Percentiles rank a stretch among this genome's conserved stretches.
phyloP scores from a whole-genome alignment of 1,140 invertebrate genomes.

The Penaeus chinensis region DNA sequence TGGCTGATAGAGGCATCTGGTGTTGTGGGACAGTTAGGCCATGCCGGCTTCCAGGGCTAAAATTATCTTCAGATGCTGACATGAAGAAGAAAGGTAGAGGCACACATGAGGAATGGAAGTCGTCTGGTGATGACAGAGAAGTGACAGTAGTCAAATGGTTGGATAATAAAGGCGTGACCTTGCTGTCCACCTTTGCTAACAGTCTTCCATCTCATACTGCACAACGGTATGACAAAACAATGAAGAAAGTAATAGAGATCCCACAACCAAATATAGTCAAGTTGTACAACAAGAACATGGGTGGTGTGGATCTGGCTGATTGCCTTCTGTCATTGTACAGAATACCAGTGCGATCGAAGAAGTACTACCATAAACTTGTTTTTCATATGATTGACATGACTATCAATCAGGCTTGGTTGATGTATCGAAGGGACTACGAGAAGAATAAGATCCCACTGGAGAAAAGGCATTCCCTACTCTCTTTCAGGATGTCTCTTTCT shows the following conservation, averaged over 20 bases:
- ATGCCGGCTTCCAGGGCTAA: slow-evolving; percentile 22
- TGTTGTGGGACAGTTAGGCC: slow-evolving; percentile 57
- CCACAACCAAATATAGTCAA: slow-evolving; percentile 67
- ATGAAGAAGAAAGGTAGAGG: slow-evolving; percentile 46
- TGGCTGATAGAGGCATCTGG: slow-evolving; percentile 49
- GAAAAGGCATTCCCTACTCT: neutral
- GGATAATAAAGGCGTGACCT: slow-evolving; percentile 40
- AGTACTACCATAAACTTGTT: too few relatives aligned
- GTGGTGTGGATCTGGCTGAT: slow-evolving; percentile 67
- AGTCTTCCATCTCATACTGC: slow-evolving; percentile 15
- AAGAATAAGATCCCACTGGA: slow-evolving; percentile 28
- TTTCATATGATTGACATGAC: slow-evolving; percentile 65
- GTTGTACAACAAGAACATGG: slow-evolving; percentile 68
- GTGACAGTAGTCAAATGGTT: slow-evolving; percentile 44
- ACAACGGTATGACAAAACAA: slow-evolving; percentile 63
- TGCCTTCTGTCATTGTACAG: slow-evolving; percentile 64
- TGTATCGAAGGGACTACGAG: slow-evolving; percentile 62
- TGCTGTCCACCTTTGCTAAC: slow-evolving; percentile 42
- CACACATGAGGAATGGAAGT: slow-evolving; percentile 36
- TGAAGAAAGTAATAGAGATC: slow-evolving; percentile 66
- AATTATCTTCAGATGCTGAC: slow-evolving; percentile 29
- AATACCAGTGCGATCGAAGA: slow-evolving; percentile 65
- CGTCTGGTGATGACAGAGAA: slow-evolving; percentile 3
- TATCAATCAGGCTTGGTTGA: slow-evolving; percentile 66
- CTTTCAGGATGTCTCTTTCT: slow-evolving; percentile 25